Conservation (phyloP, 2,888 invertebrate genomes). For the Cotesia congregata region DNA sequence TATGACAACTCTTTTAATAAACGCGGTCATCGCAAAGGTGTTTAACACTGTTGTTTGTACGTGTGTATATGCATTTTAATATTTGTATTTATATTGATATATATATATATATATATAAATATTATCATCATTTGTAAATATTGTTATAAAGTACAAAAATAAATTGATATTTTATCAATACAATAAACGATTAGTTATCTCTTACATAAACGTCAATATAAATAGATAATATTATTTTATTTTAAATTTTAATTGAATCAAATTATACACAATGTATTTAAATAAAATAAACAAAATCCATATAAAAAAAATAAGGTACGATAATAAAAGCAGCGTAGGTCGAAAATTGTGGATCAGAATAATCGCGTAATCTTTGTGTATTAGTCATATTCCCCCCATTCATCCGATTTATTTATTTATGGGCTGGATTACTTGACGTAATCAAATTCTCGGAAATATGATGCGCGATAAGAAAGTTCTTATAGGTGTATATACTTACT, state of each 20-base stretch:
- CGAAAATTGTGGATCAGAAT: constrained; percentile 59
- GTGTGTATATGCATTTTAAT: constrained; percentile 4
- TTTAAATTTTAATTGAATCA: neutral
- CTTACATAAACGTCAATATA: neutral
- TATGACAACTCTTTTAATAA: constrained; percentile 12
- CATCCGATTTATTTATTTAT: constrained; percentile 64
- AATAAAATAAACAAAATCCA: neutral
- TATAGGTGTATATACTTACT: constrained; percentile 10
- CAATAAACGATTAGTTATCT: neutral
- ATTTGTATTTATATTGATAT: neutral
- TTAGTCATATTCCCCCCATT: constrained; percentile 59
- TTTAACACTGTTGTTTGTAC: neutral
- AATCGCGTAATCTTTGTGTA: constrained; percentile 59
- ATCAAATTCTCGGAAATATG: constrained; percentile 65
- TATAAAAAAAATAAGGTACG: neutral
- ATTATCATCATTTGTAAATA: constrained; percentile 53
- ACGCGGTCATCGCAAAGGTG: neutral
- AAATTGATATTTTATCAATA: constrained; percentile 29
- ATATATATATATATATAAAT: constrained; percentile 53
- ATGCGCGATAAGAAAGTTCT: constrained; percentile 62
- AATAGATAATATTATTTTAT: constrained; percentile 1
- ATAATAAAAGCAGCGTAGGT: constrained; percentile 60
- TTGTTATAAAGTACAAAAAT: constrained; percentile 50
- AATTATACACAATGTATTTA: too few species aligned
- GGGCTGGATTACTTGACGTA: constrained; percentile 65